These are phyloP conservation scores for Urocolius indicus DNA, from an alignment of 2,113 vertebrate species.

Conservation along the genomic window DNA sequence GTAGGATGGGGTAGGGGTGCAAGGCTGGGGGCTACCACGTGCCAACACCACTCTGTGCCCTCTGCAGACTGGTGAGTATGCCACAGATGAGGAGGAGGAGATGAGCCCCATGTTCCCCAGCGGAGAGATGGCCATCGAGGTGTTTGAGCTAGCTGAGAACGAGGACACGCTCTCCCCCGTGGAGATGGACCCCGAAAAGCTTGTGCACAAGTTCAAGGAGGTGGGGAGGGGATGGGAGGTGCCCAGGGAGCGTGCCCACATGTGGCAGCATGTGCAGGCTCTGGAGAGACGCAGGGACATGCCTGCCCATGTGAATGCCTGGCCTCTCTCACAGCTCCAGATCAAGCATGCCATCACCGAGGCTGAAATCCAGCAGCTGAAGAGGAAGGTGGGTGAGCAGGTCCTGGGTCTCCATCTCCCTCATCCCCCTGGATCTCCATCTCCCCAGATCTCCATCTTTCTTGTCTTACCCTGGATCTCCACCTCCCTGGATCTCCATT, in stretches of 20 bases:
- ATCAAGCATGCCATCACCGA: conserved; percentile 97
- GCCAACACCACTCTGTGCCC: rapidly evolving
- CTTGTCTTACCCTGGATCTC: no score
- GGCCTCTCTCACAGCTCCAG: conserved; percentile 83
- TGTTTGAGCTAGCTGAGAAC: conserved; percentile 94
- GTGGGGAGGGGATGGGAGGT: conserved; percentile 60
- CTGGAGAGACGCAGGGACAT: rapidly evolving
- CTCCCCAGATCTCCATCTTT: neutral
- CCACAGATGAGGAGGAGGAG: conserved; percentile 90
- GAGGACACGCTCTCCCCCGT: conserved; percentile 93
- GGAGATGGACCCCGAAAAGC: conserved; percentile 95
- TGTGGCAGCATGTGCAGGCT: neutral
- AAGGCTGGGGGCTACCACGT: rapidly evolving
- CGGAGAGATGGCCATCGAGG: conserved; percentile 89
- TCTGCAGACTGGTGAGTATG: conserved; percentile 90
- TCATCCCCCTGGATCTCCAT: neutral
- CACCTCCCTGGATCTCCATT: neutral
- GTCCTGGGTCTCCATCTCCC: no score
- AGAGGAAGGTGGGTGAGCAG: conserved; percentile 93
- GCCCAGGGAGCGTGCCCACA: rapidly evolving
- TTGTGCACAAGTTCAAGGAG: conserved; percentile 98
- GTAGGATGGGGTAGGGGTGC: neutral
- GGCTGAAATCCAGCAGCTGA: conserved; percentile 97
- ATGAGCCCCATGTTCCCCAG: conserved; percentile 92
- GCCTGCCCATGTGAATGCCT: neutral